Base-by-base conservation (phyloP, 2,888 invertebrate species). In the Rotaria socialis region DNA sequence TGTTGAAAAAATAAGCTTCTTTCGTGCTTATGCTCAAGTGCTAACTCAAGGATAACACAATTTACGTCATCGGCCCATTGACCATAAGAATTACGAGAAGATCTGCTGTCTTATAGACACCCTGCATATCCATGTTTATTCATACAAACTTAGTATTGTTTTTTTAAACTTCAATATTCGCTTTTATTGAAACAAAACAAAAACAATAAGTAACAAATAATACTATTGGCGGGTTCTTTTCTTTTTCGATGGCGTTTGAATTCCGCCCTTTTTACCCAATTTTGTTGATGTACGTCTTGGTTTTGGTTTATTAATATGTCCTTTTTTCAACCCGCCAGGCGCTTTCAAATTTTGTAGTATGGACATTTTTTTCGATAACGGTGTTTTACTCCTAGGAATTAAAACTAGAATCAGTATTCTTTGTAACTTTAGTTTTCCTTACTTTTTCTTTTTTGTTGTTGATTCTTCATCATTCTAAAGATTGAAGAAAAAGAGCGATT, bases 281-380 rank as follows among this genome's bases (percentile, higher is more conserved):
- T 35, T 67, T 3, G 7, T 27, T 16, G 3, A 14, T 67, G 67
- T 10, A 67, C 35, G 67, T 67, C 67, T 11, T 27, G 2, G n/a
- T 67, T 67, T 67, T 10, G 16, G 10, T 35, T 67, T 67, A 35
- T 11, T 27, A 2, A 35, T 27, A 67, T 67, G 35, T 4, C 67
- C 67, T 67, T 67, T 67, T 67, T 67, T 67, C 67, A 35, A 35
- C 3, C 1, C 7, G 6, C 24, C 1, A 8, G 75, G 22, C 24
- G 75, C 75, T 80, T 80, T 80, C 75, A 80, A 47, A 47, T 80
- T 80, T 41, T 80, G 75, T 80, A 80, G 24, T 19, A 24, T 22
- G 22, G 75, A 80, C 75, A 80, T 80, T n/a, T 80, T 80, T 24
- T 80, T 80, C n/a, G 75, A 80, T 80, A 80, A 80, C 22, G 75